Evolutionary conservation across 2,797 vertebrate species (phyloP), one percentile per base, ranked within the genome.

Genomic region (Fundulus diaphanus): DNA sequence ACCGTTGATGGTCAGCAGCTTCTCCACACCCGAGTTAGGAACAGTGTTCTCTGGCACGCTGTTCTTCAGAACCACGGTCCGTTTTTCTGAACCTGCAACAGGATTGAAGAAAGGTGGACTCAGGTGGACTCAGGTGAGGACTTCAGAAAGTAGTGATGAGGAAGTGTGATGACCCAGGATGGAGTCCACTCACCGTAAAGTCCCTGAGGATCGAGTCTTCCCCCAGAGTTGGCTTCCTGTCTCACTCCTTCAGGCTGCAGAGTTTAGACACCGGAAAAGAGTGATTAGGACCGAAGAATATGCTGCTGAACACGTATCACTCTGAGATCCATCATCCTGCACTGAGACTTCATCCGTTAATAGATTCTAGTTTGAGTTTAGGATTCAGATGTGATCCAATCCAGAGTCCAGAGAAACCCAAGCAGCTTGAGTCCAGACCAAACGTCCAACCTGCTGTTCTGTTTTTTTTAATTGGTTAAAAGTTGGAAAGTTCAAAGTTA

Each of bases 191-290:
- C 92, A 99, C 98, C 98, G 74, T 96, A 97, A 79, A 97, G 49
- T 29, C 96, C 96, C 68, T 88, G 94, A 1, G 98, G 98, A 86
- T 99, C 98, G 79, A 99, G 90, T 1, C 88, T 95, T 37, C 95
- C 89, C 24, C 95, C 97, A 3, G 86, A 72, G 18, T 89, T 78
- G 22, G 56, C 66, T 80, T 98, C 97, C 31, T 42, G 95, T 86
- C 74, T 95, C 76, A 97, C 61, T 0, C 98, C 98, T 93, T 99
- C 98, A 77, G 98, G 96, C 98, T 99, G 94, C 65, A 16, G 37
- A 46, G 7, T 12, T 22, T 29, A 22, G 29, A 48, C 11, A 15
- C 42, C 24, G 12, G 33, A 48, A 48, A 29, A 37, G 7, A 63
- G 7, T 12, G 8, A 12, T 29, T 48, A 42, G 11, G 13, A 16